Evolutionary conservation across 2,888 invertebrate genomes (phyloP).

Genomic region (Blastobasis lacticolella): DNA sequence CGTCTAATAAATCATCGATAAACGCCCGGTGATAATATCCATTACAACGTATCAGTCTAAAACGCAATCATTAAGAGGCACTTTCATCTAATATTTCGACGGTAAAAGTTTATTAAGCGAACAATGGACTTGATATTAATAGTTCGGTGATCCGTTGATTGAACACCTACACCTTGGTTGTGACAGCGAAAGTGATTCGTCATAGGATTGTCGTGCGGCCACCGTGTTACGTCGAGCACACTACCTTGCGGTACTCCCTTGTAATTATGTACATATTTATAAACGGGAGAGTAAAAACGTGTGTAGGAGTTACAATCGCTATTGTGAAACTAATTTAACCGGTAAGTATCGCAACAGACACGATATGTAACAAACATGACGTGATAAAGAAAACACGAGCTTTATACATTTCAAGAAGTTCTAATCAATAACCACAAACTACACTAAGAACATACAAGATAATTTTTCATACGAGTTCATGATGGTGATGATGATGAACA

Average conservation of each 20-base stretch:
- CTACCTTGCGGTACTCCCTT: neutral
- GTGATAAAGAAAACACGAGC: neutral
- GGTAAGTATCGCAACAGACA: neutral
- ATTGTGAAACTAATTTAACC: slow-evolving; percentile 1
- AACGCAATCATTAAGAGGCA: slow-evolving; percentile 42
- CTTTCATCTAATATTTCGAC: slow-evolving; percentile 44
- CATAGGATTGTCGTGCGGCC: slow-evolving; percentile 32
- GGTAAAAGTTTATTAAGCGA: slow-evolving; percentile 59
- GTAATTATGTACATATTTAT: slow-evolving; percentile 1
- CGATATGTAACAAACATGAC: neutral
- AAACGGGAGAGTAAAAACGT: neutral
- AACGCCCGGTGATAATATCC: slow-evolving; percentile 27
- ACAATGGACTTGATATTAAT: slow-evolving; percentile 44
- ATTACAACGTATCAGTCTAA: slow-evolving; percentile 39
- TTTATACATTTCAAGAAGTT: too few species aligned
- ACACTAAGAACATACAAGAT: too few species aligned
- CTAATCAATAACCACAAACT: too few species aligned
- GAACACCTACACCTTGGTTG: slow-evolving; percentile 34
- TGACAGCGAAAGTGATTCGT: slow-evolving; percentile 50
- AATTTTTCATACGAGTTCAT: too few species aligned
- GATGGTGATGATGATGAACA: too few species aligned
- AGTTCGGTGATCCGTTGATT: slow-evolving; percentile 39
- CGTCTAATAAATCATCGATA: slow-evolving; percentile 10
- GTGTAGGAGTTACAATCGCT: slow-evolving; percentile 4
- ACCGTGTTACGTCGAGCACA: slow-evolving; percentile 32